Base-by-base conservation (phyloP, 2,113 vertebrate species). In the Daphoenositta chrysoptera region DNA sequence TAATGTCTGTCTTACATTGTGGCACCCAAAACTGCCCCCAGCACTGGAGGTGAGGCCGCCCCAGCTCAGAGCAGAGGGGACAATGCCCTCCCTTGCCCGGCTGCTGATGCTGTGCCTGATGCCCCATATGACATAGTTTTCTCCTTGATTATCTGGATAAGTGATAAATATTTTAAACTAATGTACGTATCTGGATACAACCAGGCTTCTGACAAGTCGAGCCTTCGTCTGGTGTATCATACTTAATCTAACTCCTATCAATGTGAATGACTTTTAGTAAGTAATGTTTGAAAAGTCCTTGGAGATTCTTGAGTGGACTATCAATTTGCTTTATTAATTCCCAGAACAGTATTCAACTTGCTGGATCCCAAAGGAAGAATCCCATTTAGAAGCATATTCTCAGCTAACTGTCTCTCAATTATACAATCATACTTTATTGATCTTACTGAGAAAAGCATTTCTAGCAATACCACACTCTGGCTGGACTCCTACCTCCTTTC, bases 271-370 rank as follows among this genome's bases (percentile, higher is more conserved):
- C 19, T 90, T 82, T 64, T 33, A 79, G 19, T 31, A 79, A 91
- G 58, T 61, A 80, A 88, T 24, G 33, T 77, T 90, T 83, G 83
- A 95, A 70, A 86, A 86, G 63, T 39, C 92, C 88, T 78, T 70
- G 44, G 92, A 90, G 92, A 90, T 81, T 93, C 68, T 77, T 80
- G 64, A 94, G 76, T 77, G 76, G 79, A 76, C 88, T 86, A 86
- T 93, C 83, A 93, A 95, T 97, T 96, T 81, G 35, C 33, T 77
- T 45, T 83, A 92, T 80, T 73, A 92, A 86, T 92, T 97, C 88
- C 76, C 90, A 86, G 83, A 92, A 90, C 16, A 11, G 71, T 70
- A 27, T 57, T 90, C 37, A 17, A 71, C 89, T 93, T 88, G 54
- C 71, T 57, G 68, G 47, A 72, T 93, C 86, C 47, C 47, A 57